Evolutionary conservation across 2,797 vertebrate genomes (phyloP), one percentile per base, ranked within the genome.

Genomic region (Craterocephalus amniculus): DNA sequence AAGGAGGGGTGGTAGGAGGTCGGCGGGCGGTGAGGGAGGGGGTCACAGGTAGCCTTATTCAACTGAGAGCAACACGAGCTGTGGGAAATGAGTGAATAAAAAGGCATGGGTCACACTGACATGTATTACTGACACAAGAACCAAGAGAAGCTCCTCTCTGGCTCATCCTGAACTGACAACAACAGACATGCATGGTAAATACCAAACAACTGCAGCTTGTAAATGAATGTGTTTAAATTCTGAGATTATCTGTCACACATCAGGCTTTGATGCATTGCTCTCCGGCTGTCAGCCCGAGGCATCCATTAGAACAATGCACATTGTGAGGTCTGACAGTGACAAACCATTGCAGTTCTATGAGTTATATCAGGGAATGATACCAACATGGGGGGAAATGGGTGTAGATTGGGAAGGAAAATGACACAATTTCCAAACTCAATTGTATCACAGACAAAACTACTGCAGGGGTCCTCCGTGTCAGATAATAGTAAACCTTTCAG

Each of bases 361-460:
- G 76, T 84, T 82, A 76, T 82, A 78, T 80, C 56, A 58, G 81
- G 73, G 83, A 88, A 91, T 91, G 89, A 92, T 82, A 92, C 89
- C 87, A 84, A 82, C 72, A 65, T 48, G 63, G 61, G 55, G 79
- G 89, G 85, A 80, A 86, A 74, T 84, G 86, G 84, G 87, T 88
- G 87, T 83, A 86, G 82, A 83, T 85, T 79, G 79, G 81, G 75
- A 78, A 85, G 71, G 90, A 86, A 93, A 92, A 88, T 91, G 84
- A 92, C 78, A 88, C 77, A 83, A 85, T 81, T 72, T 89, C 84
- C 80, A 85, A 82, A 79, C 84, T 74, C 61, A 79, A 86, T 85
- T 87, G 82, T 83, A 69, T 71, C 70, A 73, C 58, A 61, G 63
- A 65, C 67, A 78, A 81, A 86, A 85, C 54, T 22, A 27, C 70